Percentiles rank a stretch among this genome's conserved stretches.
phyloP scores from a whole-genome alignment of 2,113 vertebrate species.

The Apteryx owenii region DNA sequence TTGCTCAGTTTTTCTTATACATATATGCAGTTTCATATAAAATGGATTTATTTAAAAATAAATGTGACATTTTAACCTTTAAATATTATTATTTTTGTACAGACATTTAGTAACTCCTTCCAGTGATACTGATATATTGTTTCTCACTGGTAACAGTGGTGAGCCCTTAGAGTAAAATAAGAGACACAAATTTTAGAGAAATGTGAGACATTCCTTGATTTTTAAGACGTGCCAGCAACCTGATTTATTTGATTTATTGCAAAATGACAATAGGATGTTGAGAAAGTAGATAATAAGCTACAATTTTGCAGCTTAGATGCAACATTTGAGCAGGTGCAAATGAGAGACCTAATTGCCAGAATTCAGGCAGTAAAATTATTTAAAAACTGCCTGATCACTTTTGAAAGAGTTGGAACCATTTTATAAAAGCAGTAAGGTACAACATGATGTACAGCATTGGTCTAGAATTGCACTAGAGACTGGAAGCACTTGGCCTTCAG shows the following conservation, averaged over 20 bases:
- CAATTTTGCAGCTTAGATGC: neutral
- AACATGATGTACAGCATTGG: neutral
- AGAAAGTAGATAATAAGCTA: neutral
- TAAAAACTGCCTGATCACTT: neutral
- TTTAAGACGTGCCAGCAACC: neutral
- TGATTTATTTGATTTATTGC: neutral
- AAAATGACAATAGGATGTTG: neutral
- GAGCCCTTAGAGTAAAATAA: neutral
- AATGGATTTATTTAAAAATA: neutral
- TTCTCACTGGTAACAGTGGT: neutral
- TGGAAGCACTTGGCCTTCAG: neutral
- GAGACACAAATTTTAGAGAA: neutral
- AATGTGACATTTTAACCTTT: neutral
- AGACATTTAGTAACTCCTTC: neutral
- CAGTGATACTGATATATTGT: neutral
- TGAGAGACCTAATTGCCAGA: neutral
- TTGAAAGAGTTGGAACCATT: neutral
- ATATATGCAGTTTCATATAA: neutral
- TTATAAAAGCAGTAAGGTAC: neutral
- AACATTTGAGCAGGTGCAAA: neutral
- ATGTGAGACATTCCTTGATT: neutral
- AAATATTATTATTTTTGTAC: neutral
- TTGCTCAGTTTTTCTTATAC: neutral
- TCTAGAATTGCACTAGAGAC: neutral
- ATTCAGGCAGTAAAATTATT: neutral